Evolutionary conservation across 1,140 invertebrate species (phyloP), one percentile per base, ranked within the genome.

Genomic region (Camponotus vicinus): DNA sequence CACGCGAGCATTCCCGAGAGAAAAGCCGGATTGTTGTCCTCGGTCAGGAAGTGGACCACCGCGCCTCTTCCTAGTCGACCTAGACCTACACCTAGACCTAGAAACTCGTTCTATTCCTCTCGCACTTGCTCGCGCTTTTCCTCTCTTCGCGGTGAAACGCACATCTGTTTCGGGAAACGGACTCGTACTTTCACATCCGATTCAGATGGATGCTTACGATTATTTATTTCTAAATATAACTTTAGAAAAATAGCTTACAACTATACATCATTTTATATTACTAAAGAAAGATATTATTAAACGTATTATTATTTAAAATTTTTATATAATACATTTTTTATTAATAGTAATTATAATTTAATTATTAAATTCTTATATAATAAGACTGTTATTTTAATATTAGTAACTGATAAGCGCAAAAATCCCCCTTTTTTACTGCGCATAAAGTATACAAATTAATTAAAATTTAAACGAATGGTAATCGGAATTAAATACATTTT

Each of bases 51-150:
- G 92, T 89, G 88, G 82, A 91, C 78, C 86, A 59, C 63, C 82
- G 88, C 76, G 86, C 88, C 85, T 82, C 84, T 90, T 85, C 90
- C 89, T 69, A 83, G 87, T 89, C 93, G 93, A 94, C 93, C 93
- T 93, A 94, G 93, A 94, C 93, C 93, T 94, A 94, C 91, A 94
- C 93, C 93, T 92, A 92, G 91, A 92, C 92, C 86, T 69, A 80
- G 88, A 80, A 15, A 13, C 18, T 55, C 71, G 82, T 66, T 45
- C 52, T 40, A 42, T 84, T 86, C 84, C 88, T 89, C 88, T 88
- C 71, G 84, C 77, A 57, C 70, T 87, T 87, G 66, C 66, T 70
- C 27, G 80, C 69, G 67, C 76, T 89, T 89, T 89, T 86, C 87
- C 88, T 89, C 87, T 89, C 70, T 64, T 85, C 55, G 78, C 61